These are phyloP conservation scores for Probosciger aterrimus DNA, from an alignment of 2,113 vertebrate genomes.

Conservation along the genomic window DNA sequence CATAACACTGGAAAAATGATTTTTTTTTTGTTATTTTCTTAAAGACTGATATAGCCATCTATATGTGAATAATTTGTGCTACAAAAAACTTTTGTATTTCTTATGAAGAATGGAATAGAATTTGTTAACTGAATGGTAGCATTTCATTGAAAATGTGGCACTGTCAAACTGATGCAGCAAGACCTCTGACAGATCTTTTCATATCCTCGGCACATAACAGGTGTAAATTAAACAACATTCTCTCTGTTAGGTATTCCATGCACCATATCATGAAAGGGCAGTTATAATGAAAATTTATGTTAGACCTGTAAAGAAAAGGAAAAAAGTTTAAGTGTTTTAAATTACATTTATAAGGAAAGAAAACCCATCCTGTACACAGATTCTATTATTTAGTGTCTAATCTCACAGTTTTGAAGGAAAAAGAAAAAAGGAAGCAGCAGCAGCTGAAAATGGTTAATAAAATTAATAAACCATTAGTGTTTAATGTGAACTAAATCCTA, in stretches of 20 bases:
- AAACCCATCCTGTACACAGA: neutral
- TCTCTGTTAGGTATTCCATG: neutral
- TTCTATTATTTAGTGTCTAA: neutral
- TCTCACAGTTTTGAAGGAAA: neutral
- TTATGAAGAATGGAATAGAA: neutral
- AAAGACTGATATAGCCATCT: neutral
- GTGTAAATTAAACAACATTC: slow-evolving; percentile 10
- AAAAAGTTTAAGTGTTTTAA: neutral
- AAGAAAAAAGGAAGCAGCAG: neutral
- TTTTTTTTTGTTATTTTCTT: neutral
- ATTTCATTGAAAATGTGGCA: neutral
- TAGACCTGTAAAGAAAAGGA: neutral
- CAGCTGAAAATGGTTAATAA: neutral
- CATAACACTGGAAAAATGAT: slow-evolving; percentile 34
- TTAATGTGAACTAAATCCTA: neutral
- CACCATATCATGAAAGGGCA: neutral
- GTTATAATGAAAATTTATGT: neutral
- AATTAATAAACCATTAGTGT: neutral
- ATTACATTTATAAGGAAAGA: neutral
- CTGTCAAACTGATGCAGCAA: neutral
- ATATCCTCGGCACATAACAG: neutral
- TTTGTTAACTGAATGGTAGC: neutral
- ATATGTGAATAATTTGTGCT: neutral
- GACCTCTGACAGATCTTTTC: neutral
- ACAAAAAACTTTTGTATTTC: neutral